Evolutionary conservation across 1,140 invertebrate species (phyloP).

Genomic region (Aphelinus certus): DNA sequence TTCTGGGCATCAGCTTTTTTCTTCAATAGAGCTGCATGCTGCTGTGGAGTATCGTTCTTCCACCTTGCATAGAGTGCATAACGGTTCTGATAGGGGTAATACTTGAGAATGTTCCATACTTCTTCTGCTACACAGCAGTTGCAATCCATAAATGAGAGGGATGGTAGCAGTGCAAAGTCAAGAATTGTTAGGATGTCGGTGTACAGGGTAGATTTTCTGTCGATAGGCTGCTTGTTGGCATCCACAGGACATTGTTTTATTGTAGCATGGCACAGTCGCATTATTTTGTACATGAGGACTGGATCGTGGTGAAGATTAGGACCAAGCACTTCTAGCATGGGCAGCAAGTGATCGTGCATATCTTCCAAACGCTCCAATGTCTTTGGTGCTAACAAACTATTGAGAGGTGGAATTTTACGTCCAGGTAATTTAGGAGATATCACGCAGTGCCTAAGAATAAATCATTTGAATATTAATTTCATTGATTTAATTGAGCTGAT

Average conservation of each 20-base stretch:
- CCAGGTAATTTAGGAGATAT: constrained; percentile 76
- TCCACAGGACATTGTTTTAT: constrained; percentile 62
- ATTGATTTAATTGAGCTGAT: constrained; percentile 6
- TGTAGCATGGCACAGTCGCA: constrained; percentile 70
- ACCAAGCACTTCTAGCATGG: constrained; percentile 88
- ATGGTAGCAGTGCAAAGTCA: constrained; percentile 88
- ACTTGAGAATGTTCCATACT: constrained; percentile 90
- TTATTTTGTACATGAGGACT: constrained; percentile 87
- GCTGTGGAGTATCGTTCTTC: constrained; percentile 88
- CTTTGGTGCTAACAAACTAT: constrained; percentile 71
- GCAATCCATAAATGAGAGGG: constrained; percentile 89
- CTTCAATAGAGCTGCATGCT: constrained; percentile 84
- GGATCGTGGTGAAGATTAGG: constrained; percentile 89
- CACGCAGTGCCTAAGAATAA: constrained; percentile 72
- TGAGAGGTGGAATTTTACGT: constrained; percentile 67
- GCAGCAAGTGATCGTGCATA: constrained; percentile 80
- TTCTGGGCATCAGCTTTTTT: constrained; percentile 87
- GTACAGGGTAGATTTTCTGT: constrained; percentile 68
- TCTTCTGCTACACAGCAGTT: constrained; percentile 97
- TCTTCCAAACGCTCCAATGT: constrained; percentile 74
- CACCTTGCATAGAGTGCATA: constrained; percentile 93
- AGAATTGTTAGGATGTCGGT: constrained; percentile 86
- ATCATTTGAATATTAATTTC: constrained; percentile 9
- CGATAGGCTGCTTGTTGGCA: constrained; percentile 55
- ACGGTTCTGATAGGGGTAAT: constrained; percentile 91